Conservation (phyloP, 2,888 invertebrate species). For the Dryococelus australis region DNA sequence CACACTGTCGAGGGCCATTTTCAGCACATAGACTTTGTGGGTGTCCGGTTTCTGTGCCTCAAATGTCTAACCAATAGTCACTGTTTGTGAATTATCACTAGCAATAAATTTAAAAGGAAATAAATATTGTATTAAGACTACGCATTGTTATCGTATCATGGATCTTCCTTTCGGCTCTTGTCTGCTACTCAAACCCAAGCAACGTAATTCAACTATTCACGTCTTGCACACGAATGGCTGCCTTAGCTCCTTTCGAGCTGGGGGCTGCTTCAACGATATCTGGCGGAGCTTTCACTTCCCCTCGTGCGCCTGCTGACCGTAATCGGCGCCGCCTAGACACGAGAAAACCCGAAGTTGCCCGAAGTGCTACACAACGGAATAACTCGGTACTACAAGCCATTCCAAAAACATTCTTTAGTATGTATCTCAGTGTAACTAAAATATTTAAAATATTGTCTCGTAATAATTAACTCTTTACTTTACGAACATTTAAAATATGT, state of each 20-base stretch:
- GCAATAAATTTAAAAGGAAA: conserved; percentile 35
- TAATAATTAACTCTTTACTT: background rate
- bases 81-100: conserved; percentile 35
- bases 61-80: conserved; percentile 34
- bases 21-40: conserved; percentile 3
- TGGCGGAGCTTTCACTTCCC: conserved; percentile 17
- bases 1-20: conserved; percentile 46
- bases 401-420: background rate
- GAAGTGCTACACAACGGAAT: background rate
- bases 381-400: background rate
- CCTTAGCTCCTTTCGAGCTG: conserved; percentile 27
- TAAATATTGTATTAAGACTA: conserved; percentile 30
- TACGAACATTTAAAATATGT: too few species aligned
- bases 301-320: background rate
- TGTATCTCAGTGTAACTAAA: background rate
- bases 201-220: conserved; percentile 38
- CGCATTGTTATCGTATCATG: conserved; percentile 36
- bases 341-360: background rate
- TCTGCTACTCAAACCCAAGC: conserved; percentile 31
- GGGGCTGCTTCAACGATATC: conserved; percentile 30
- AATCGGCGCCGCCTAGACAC: background rate
- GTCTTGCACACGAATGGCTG: conserved; percentile 41
- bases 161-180: conserved; percentile 37
- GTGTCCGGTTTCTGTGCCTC: conserved; percentile 32
- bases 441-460: background rate